Base-by-base conservation (phyloP, 2,888 invertebrate species). In the Neelides folsomi region DNA sequence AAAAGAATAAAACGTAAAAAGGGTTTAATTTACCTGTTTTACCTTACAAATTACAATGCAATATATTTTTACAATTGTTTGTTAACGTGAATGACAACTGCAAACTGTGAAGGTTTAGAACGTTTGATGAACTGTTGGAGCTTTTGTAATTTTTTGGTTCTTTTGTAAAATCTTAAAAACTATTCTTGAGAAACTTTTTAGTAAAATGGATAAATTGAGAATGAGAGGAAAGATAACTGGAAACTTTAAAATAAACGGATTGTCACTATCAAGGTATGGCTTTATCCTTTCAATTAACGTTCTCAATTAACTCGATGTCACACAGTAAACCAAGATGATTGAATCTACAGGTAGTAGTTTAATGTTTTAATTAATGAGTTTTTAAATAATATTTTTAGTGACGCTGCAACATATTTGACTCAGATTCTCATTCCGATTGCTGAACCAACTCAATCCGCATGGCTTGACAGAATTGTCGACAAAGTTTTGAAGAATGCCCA, bases 401-500 rank as follows among this genome's bases (percentile, higher is more conserved):
- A 87, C 64, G 82, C 87, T 34, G 79, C 81, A 65, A 72, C 73
- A 3, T 81, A 80, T 62, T 73, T 92, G 35, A 77, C 82, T 1
- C 81, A 83, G 62, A 81, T 85, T 65, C 71, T 92, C 47, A 68
- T 76, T 55, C 75, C 78, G 2, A 69, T 82, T 44, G 71, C 77
- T 40, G 70, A 73, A 12, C 68, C 71, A 8, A 79, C 82, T 56
- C 79, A 82, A 53, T 79, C 81, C 48, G 76, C 77, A 63, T 81
- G 80, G 75, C 69, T 93, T 13, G 83, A 83, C 46, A 81, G 80
- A 65, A 75, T 94, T 18, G 80, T 83, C 5, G 80, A 82, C 56
- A 81, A 83, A 68, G 73, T 93, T 43, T 80, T 88, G 62, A 82
- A 80, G 55, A 87, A 89, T 67, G 80, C 83, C 62, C 71, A 87